Conservation (phyloP, 1,140 invertebrate genomes). For the Calephelis virginiensis region DNA sequence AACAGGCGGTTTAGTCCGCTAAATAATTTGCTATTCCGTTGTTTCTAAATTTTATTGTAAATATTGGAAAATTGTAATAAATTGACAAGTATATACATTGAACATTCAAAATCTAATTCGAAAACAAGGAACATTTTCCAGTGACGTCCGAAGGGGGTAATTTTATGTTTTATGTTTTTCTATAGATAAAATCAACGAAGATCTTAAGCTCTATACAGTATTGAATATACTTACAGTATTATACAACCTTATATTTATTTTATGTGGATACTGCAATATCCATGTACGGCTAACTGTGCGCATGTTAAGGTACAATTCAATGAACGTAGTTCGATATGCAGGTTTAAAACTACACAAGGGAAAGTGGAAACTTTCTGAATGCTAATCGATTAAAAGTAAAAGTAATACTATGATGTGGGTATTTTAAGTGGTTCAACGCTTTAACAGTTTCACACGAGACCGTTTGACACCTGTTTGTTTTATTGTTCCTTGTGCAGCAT, state of each 20-base stretch:
- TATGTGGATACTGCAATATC: slow-evolving; percentile 42
- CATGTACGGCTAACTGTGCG: neutral
- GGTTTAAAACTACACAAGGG: slow-evolving; percentile 39
- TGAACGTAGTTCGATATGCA: slow-evolving; percentile 29
- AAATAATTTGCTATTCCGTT: too few relatives aligned
- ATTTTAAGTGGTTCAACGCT: neutral
- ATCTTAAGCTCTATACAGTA: neutral
- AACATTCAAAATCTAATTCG: too few relatives aligned
- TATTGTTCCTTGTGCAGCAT: too few relatives aligned
- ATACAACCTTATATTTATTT: slow-evolving; percentile 37
- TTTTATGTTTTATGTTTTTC: too few relatives aligned
- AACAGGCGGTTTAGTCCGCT: too few relatives aligned
- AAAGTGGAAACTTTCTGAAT: slow-evolving; percentile 70
- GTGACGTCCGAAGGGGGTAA: too few relatives aligned
- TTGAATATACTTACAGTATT: neutral
- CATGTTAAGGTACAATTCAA: slow-evolving; percentile 21
- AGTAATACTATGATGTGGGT: slow-evolving; percentile 39
- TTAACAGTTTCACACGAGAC: neutral
- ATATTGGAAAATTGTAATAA: too few relatives aligned
- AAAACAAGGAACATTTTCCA: too few relatives aligned
- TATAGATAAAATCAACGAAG: too few relatives aligned
- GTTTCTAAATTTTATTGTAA: too few relatives aligned
- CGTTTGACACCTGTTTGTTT: neutral
- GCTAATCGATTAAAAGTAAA: slow-evolving; percentile 71
- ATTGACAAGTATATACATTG: too few relatives aligned